Conservation (phyloP, 2,888 invertebrate species). For the Rhagium mordax region DNA sequence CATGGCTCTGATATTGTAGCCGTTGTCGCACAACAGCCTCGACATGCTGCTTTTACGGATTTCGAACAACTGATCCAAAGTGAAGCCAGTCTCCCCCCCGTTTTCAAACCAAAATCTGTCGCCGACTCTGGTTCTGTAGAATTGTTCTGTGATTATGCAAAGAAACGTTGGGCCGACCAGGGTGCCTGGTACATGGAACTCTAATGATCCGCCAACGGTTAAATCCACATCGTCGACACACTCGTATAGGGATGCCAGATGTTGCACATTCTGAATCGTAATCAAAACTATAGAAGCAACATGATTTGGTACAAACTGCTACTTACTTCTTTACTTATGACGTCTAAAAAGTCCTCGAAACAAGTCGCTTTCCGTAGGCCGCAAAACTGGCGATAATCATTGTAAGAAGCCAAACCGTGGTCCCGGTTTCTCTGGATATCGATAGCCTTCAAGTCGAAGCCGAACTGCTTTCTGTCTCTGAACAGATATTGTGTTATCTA, state of each 20-base stretch:
- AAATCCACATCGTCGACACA: conserved; percentile 88
- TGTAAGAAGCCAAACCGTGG: conserved; percentile 87
- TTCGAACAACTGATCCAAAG: conserved; percentile 78
- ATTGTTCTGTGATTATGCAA: conserved; percentile 90
- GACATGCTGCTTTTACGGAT: conserved; percentile 85
- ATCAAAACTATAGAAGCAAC: conserved; percentile 45
- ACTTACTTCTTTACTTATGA: conserved; percentile 77
- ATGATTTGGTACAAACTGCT: background rate
- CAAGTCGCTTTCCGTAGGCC: conserved; percentile 78
- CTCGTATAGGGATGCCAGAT: conserved; percentile 78
- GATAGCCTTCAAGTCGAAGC: conserved; percentile 84
- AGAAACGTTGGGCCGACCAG: conserved; percentile 90
- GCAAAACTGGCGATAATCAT: conserved; percentile 83
- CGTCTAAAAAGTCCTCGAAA: conserved; percentile 82
- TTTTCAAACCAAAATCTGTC: conserved; percentile 91
- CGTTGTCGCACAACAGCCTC: conserved; percentile 86
- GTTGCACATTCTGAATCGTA: conserved; percentile 79
- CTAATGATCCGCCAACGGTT: conserved; percentile 88
- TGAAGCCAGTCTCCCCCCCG: conserved; percentile 69
- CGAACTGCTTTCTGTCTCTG: conserved; percentile 80
- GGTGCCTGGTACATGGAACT: conserved; percentile 83
- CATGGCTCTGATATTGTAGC: conserved; percentile 77
- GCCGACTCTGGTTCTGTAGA: conserved; percentile 87
- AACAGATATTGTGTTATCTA: conserved; percentile 80
- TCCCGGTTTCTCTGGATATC: conserved; percentile 91